Evolutionary conservation across 2,888 invertebrate genomes (phyloP).

Genomic region (Drosophila mayaguana): DNA sequence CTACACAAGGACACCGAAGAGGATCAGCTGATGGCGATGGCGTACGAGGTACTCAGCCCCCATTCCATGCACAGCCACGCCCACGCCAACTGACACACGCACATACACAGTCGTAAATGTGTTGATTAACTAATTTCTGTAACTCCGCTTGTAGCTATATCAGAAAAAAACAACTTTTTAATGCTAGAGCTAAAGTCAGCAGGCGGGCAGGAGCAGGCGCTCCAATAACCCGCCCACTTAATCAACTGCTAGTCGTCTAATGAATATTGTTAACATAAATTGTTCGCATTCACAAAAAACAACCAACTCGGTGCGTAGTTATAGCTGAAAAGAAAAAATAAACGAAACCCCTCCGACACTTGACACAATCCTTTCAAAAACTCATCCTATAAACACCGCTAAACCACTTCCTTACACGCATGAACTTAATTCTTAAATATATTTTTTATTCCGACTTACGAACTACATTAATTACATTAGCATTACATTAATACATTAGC

Average conservation of each 20-base stretch:
- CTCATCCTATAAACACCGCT: constrained; percentile 4
- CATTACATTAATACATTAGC: too few species aligned
- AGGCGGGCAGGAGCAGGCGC: constrained; percentile 23
- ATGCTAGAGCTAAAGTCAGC: constrained; percentile 34
- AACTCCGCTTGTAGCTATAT: constrained; percentile 23
- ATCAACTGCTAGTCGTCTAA: constrained; percentile 54
- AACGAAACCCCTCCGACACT: neutral
- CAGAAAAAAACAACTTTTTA: constrained; percentile 26
- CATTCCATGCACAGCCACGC: constrained; percentile 30
- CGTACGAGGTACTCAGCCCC: constrained; percentile 86
- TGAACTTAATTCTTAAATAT: constrained; percentile 23
- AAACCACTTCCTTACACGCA: constrained; percentile 25
- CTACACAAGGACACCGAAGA: constrained; percentile 88
- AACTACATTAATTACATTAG: constrained; percentile 46
- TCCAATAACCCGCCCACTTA: constrained; percentile 12
- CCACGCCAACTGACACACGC: constrained; percentile 26
- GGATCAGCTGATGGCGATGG: constrained; percentile 88
- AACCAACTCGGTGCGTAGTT: constrained; percentile 69
- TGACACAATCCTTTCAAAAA: constrained; percentile 1
- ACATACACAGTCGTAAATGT: constrained; percentile 30
- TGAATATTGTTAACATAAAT: constrained; percentile 64
- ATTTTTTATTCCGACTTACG: constrained; percentile 53
- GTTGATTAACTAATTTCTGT: constrained; percentile 46
- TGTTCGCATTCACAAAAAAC: constrained; percentile 32
- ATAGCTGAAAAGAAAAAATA: constrained; percentile 35